Conservation (phyloP, 2,797 vertebrate genomes). For the Premnoplex brunnescens region DNA sequence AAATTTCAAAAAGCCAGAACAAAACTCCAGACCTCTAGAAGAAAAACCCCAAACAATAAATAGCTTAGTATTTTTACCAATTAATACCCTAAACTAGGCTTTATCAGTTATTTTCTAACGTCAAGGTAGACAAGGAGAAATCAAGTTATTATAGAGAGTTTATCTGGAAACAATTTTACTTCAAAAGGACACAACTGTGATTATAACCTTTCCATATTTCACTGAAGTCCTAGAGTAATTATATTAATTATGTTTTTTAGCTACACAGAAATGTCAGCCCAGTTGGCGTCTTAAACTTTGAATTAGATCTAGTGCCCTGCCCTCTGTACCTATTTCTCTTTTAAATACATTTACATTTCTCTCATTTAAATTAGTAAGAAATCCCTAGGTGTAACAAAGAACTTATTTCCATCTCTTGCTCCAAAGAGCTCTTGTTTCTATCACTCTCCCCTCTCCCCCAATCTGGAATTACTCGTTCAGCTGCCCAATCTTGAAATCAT, state of each 20-base stretch:
- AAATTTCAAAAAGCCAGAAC: not conserved
- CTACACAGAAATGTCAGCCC: not conserved
- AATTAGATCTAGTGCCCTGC: not conserved
- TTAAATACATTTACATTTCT: not conserved
- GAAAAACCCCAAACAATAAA: not conserved
- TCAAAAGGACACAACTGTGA: not conserved
- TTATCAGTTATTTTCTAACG: not conserved
- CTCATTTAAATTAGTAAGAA: not conserved
- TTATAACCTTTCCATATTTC: not conserved
- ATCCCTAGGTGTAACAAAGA: not conserved
- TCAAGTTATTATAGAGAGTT: not conserved
- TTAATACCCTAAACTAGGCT: not conserved
- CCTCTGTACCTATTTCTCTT: not conserved
- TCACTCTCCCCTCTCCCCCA: not conserved
- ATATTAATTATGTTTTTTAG: not conserved
- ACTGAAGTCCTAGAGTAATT: not conserved
- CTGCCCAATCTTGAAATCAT: not conserved
- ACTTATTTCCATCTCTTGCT: not conserved
- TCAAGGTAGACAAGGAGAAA: not conserved
- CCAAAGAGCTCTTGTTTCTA: not conserved
- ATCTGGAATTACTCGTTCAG: not conserved
- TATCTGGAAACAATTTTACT: not conserved
- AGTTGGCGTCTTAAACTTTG: not conserved
- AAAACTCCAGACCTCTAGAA: not conserved
- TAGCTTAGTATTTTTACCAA: not conserved